These are phyloP conservation scores for Leucoma salicis DNA, from an alignment of 2,888 invertebrate species.

Conservation along the genomic window DNA sequence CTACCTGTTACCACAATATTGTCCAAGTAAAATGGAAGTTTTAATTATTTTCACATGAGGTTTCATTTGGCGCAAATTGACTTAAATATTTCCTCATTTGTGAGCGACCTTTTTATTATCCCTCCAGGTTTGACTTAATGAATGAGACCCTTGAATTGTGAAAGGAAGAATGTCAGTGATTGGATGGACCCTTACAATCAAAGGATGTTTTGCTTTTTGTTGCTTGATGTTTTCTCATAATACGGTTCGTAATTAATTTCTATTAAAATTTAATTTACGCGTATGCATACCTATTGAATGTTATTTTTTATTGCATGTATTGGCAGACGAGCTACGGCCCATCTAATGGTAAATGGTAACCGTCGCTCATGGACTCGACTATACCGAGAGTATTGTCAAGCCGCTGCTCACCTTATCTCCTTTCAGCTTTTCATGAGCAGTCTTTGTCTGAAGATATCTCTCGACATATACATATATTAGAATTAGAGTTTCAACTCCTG, in stretches of 20 bases:
- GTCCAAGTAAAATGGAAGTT: conserved; percentile 36
- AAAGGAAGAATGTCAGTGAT: conserved; percentile 3
- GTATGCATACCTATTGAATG: no score
- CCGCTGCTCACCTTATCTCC: no score
- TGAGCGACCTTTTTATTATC: conserved; percentile 19
- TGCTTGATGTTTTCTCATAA: not conserved
- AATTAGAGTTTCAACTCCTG: conserved; percentile 5
- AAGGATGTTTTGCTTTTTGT: not conserved
- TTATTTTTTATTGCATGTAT: no score
- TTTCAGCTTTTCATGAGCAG: no score
- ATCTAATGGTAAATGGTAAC: no score
- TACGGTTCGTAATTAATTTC: no score
- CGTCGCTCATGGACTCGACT: no score
- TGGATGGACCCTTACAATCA: not conserved
- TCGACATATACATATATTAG: conserved; percentile 12
- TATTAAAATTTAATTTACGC: no score
- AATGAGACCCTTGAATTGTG: conserved; percentile 6
- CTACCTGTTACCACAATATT: conserved; percentile 22
- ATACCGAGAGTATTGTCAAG: no score
- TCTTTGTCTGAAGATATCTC: no score
- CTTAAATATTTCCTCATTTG: conserved; percentile 48
- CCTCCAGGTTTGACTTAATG: conserved; percentile 13
- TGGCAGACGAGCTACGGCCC: no score
- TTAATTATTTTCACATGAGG: conserved; percentile 43
- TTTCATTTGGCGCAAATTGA: conserved; percentile 49